Evolutionary conservation across 1,140 invertebrate genomes (phyloP).

Genomic region (Capitella teleta): DNA sequence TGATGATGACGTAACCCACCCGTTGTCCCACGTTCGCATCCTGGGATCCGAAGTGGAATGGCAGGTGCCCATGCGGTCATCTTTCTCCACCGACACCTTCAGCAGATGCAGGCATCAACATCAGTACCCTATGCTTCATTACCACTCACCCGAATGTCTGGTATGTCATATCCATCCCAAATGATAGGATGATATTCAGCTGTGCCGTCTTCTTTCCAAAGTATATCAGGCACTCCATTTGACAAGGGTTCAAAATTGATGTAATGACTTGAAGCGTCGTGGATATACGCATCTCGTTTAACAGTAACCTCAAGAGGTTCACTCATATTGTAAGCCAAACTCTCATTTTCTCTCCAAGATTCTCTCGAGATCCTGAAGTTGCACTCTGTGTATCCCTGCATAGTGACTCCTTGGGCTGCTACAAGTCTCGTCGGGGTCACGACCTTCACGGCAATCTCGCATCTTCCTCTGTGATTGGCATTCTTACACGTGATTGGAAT

Average conservation of each 20-base stretch:
- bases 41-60: not conserved
- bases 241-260: slow-evolving; percentile 1
- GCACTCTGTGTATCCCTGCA: not conserved
- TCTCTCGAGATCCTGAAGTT: slow-evolving; percentile 1
- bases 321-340: not conserved
- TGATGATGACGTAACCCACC: not conserved
- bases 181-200: not conserved
- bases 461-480: not conserved
- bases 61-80: not conserved
- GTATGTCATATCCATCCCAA: not conserved
- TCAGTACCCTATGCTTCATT: too few relatives aligned
- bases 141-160: not conserved
- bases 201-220: not conserved
- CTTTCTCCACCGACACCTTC: not conserved
- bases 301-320: not conserved
- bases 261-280: not conserved
- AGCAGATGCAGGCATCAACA: not conserved
- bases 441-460: not conserved
- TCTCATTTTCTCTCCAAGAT: not conserved
- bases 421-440: not conserved
- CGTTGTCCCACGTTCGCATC: not conserved
- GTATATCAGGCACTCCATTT: not conserved
- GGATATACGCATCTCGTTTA: not conserved
- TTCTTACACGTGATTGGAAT: not conserved
- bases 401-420: not conserved